Percentiles rank a stretch among this genome's conserved stretches.
phyloP scores from a whole-genome alignment of 2,888 invertebrate species.

The Melitaea athalia region DNA sequence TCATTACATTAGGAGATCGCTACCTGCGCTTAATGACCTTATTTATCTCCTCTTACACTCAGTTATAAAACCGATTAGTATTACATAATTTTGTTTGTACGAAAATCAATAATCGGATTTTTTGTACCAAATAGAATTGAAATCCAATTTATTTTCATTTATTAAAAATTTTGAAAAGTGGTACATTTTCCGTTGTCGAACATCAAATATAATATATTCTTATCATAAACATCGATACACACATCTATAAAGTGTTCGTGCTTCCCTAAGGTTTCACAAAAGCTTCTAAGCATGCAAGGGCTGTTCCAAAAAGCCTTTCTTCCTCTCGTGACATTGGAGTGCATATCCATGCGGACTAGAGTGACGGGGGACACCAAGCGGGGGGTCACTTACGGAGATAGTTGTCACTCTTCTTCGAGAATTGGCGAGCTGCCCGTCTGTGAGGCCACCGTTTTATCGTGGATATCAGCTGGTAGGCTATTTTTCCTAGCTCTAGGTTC shows the following conservation, averaged over 20 bases:
- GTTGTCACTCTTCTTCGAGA: conserved; percentile 71
- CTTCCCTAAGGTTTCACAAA: conserved; percentile 70
- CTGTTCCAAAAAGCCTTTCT: conserved; percentile 72
- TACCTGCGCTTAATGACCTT: not conserved
- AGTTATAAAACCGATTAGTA: conserved; percentile 5
- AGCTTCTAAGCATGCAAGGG: conserved; percentile 80
- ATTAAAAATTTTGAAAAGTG: conserved; percentile 13
- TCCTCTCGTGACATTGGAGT: conserved; percentile 62
- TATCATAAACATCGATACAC: conserved; percentile 56
- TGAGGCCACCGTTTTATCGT: conserved; percentile 58
- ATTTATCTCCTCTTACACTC: conserved; percentile 3
- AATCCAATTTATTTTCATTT: conserved; percentile 3
- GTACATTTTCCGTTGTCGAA: conserved; percentile 20
- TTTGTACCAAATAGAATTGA: not conserved
- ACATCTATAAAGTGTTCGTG: conserved; percentile 73
- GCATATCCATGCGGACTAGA: conserved; percentile 75
- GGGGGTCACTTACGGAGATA: conserved; percentile 70
- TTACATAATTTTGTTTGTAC: not conserved
- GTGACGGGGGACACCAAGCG: conserved; percentile 74
- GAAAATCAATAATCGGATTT: not conserved
- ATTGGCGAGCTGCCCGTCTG: conserved; percentile 54
- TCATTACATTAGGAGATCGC: not conserved
- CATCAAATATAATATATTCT: conserved; percentile 31
- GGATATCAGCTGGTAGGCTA: conserved; percentile 74
- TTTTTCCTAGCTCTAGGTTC: conserved; percentile 72